These are phyloP conservation scores for Geotria australis DNA, from an alignment of 2,797 vertebrate species.

Conservation along the genomic window DNA sequence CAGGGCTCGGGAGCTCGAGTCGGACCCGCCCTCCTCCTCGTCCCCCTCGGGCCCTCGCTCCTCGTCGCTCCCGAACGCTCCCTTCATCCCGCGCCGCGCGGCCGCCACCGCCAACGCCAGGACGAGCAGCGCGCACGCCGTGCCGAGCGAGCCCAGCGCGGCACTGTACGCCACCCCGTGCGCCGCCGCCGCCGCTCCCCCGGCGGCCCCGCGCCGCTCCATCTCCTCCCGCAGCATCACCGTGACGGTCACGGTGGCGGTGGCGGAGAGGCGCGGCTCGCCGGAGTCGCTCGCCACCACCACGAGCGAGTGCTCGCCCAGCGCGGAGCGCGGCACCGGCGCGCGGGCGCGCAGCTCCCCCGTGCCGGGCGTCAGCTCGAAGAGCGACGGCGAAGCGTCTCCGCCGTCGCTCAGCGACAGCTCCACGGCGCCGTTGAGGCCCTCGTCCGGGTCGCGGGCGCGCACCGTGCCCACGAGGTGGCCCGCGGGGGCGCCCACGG, in stretches of 20 bases:
- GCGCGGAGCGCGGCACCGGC: slow-evolving; percentile 69
- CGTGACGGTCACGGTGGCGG: slow-evolving; percentile 36
- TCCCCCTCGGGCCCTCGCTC: no score
- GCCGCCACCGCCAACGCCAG: no score
- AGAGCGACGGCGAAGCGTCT: slow-evolving; percentile 22
- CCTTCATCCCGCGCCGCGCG: no score
- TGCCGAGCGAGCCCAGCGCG: no score
- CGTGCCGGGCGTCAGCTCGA: slow-evolving; percentile 46
- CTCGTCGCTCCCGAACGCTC: no score
- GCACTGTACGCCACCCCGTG: no score
- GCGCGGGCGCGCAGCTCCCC: slow-evolving; percentile 64
- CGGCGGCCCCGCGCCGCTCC: no score
- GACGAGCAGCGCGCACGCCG: no score
- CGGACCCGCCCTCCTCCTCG: no score
- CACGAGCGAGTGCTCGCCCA: slow-evolving; percentile 27
- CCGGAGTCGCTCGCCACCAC: slow-evolving; percentile 58
- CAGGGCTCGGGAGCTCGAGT: no score
- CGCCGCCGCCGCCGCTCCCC: no score
- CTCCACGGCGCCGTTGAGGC: slow-evolving; percentile 50
- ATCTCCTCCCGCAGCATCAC: slow-evolving; percentile 6
- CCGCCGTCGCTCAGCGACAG: slow-evolving; percentile 33
- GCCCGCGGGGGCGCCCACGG: slow-evolving; percentile 64
- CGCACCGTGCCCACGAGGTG: slow-evolving; percentile 80
- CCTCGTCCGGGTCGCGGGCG: slow-evolving; percentile 73
- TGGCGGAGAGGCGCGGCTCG: slow-evolving; percentile 37